Percentiles rank a stretch among this genome's conserved stretches.
Evolutionary conservation across 1,140 invertebrate species (phyloP).

Genomic region (Anastatus disparis): DNA sequence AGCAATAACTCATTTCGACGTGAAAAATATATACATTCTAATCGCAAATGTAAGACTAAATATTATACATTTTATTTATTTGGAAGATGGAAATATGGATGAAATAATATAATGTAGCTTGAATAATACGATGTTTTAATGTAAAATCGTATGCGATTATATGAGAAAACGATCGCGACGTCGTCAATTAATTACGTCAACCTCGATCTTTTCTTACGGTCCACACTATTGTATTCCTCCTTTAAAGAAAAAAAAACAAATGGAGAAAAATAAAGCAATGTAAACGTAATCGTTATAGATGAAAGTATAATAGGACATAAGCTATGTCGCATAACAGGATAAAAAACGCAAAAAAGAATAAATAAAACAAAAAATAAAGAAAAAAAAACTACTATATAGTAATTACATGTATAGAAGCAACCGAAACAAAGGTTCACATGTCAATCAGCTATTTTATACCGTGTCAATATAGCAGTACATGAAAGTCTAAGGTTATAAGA

Average conservation of each 20-base stretch:
- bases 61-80: slow-evolving; percentile 4
- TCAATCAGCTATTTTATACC: slow-evolving; percentile 59
- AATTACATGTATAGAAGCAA: slow-evolving; percentile 17
- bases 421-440: slow-evolving; percentile 43
- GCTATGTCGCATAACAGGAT: slow-evolving; percentile 28
- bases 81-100: neutral
- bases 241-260: neutral
- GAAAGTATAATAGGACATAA: slow-evolving; percentile 32
- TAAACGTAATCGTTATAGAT: slow-evolving; percentile 41
- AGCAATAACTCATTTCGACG: slow-evolving; percentile 3
- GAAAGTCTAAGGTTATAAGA: slow-evolving; percentile 12
- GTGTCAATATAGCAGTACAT: slow-evolving; percentile 30
- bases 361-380: slow-evolving; percentile 30
- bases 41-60: neutral
- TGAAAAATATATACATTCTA: too few species aligned
- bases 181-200: neutral
- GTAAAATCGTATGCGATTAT: neutral
- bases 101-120: neutral
- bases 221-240: slow-evolving; percentile 25
- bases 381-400: slow-evolving; percentile 30
- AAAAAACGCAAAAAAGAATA: slow-evolving; percentile 12
- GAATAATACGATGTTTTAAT: neutral
- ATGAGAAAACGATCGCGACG: neutral
- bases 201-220: neutral
- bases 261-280: slow-evolving; percentile 30